Base-by-base conservation (phyloP, 2,797 vertebrate genomes). In the Diplodus puntazzo region DNA sequence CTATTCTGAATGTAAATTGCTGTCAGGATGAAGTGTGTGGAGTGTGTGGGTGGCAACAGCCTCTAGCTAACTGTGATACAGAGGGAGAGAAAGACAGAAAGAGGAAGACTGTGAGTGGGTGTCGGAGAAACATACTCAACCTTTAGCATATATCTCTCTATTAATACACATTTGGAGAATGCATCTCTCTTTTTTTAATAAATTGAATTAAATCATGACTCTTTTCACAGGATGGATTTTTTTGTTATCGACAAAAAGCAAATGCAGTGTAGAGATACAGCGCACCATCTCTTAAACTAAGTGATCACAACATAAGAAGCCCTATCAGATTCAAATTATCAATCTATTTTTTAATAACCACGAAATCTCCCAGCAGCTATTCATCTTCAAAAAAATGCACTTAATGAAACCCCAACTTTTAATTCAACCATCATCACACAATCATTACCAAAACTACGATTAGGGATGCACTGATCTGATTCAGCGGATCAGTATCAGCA, bases 1-100 rank as follows among this genome's bases (percentile, higher is more conserved):
- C 87, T 87, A 87, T 88, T 94, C 83, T 91, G 86, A 92, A 95
- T 94, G 93, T 92, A 94, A 94, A 95, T 93, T 90, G 88, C 91
- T 90, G 89, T 92, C 89, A 94, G 90, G 89, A 89, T 85, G 74
- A 88, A 92, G 89, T 87, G 91, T 92, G 94, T 93, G 74, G 89
- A 92, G 89, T 87, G 91, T 92, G 94, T 93, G 93, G 94, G 94
- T 25, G 93, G 92, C 80, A 91, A 83, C 90, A 92, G 93, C 93
- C 94, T 92, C 92, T 34, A 93, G 94, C 93, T 92, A 93, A 89
- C 92, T 85, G 92, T 88, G 91, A 90, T 90, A 89, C 89, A 88
- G 88, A 88, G 90, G 74, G 77, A 92, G 86, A 88, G 81, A 86
- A 86, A 88, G 87, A 91, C 68, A 83, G 88, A 87, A 79, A 89